phyloP scores from a whole-genome alignment of 2,888 invertebrate genomes.

The Heteromyza rotundicornis region DNA sequence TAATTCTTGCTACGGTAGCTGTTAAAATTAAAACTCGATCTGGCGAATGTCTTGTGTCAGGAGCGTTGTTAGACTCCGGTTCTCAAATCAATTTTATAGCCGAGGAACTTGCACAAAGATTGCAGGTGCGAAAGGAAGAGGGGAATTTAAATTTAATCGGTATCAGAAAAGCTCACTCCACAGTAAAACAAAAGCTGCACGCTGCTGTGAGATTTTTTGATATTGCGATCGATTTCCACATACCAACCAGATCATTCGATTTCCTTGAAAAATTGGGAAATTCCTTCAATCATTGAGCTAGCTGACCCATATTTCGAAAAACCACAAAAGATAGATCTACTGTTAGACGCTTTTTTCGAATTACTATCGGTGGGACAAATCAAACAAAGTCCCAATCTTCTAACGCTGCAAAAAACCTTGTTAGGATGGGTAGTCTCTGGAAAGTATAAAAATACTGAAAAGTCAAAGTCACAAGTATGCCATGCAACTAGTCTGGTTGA shows the following conservation, averaged over 20 bases:
- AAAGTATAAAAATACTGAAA: no score
- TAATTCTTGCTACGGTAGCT: constrained; percentile 6
- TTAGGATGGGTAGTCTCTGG: no score
- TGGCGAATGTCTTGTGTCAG: neutral
- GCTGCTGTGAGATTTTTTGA: constrained; percentile 14
- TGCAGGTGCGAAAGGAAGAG: neutral
- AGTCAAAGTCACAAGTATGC: neutral
- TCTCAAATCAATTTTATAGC: constrained; percentile 18
- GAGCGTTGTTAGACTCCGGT: constrained; percentile 15
- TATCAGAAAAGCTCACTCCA: neutral
- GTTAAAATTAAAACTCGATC: neutral
- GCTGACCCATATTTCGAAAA: constrained; percentile 16
- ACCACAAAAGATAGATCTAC: constrained; percentile 15
- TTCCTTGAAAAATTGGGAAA: constrained; percentile 7
- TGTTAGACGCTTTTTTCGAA: constrained; percentile 22
- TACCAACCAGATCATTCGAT: constrained; percentile 18
- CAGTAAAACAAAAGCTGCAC: neutral
- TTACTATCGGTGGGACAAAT: constrained; percentile 22
- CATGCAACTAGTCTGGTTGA: neutral
- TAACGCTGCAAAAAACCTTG: neutral
- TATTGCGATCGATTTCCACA: constrained; percentile 17
- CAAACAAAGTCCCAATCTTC: constrained; percentile 6
- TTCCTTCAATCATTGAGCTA: constrained; percentile 22
- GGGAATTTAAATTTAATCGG: neutral
- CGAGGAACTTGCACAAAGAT: constrained; percentile 16